Evolutionary conservation across 2,113 vertebrate species (phyloP), one percentile per base, ranked within the genome.

Genomic region (Dipodomys ordii): DNA sequence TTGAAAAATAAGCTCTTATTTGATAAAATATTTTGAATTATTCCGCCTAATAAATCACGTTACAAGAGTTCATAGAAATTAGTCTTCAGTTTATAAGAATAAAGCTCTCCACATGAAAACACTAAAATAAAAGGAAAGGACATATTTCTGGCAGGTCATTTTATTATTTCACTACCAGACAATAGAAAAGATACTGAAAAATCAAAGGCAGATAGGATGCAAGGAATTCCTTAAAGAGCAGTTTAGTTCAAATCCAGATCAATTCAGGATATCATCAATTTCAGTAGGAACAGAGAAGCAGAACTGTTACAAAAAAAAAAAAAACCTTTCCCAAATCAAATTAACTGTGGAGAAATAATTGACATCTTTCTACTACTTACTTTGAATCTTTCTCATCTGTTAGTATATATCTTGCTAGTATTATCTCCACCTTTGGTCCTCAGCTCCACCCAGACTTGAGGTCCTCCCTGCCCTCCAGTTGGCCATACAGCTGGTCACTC

Each of bases 1-100:
- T 90, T 68, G 62, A 6, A 93, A 91, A 90, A 53, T 84, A 78
- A 28, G 62, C 39, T 30, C 76, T 87, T 39, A 62, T 57, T 28
- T 64, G 53, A 71, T 32, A 78, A 82, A 80, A 16, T 35, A 18
- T 27, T 93, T 90, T 91, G 84, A 60, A 83, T 18, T 46, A 68
- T 9, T 30, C 4, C 39, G n/a, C 10, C 44, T 79, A 87, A 87
- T 87, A 5, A 83, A 93, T 68, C 53, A 19, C 72, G 74, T 35
- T 81, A 2, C 6, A 74, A 28, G 67, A 49, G 28, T 87, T 90
- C 57, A n/a, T 25, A 81, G 83, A 6, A 4, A 79, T 49, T 60
- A 67, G 39, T 5, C 5, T 39, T 9, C 13, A 35, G 5, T 44
- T 87, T 84, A 83, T 69, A 85, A 69, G n/a, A 28, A 57, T 39